These are phyloP conservation scores for Polia nebulosa DNA, from an alignment of 2,888 invertebrate species.

Conservation along the genomic window DNA sequence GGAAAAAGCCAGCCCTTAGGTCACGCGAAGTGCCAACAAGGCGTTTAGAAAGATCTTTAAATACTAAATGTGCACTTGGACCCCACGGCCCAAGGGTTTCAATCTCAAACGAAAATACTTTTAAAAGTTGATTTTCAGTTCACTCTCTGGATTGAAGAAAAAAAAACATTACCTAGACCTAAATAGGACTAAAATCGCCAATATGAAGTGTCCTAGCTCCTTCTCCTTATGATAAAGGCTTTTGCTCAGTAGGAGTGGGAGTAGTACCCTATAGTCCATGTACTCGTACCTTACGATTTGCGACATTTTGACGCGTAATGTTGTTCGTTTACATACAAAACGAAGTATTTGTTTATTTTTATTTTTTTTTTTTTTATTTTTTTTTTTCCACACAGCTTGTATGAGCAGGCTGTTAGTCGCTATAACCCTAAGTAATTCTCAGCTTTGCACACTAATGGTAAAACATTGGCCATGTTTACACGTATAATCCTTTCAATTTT, in stretches of 20 bases:
- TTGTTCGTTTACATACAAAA: slow-evolving; percentile 39
- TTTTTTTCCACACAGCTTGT: slow-evolving; percentile 21
- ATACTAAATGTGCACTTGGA: too few species aligned
- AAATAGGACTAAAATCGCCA: too few species aligned
- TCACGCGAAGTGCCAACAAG: too few species aligned
- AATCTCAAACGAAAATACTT: too few species aligned
- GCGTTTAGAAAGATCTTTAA: too few species aligned
- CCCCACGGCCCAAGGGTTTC: too few species aligned
- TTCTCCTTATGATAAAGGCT: not conserved
- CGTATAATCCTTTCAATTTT: slow-evolving; percentile 39
- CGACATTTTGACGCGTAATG: slow-evolving; percentile 24
- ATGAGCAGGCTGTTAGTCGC: slow-evolving; percentile 21
- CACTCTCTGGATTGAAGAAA: too few species aligned
- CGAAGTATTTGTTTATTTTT: slow-evolving; percentile 38
- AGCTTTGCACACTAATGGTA: slow-evolving; percentile 25
- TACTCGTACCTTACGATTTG: slow-evolving; percentile 14
- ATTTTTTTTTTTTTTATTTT: too few species aligned
- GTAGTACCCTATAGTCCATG: not conserved
- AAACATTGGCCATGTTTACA: slow-evolving; percentile 46
- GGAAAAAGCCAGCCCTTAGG: too few species aligned
- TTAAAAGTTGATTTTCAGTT: too few species aligned
- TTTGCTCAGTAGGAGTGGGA: not conserved
- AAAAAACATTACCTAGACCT: too few species aligned
- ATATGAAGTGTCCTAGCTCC: not conserved
- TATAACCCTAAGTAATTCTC: slow-evolving; percentile 39